Base-by-base conservation (phyloP, 2,113 vertebrate species). In the Cricetomys ansorgei region DNA sequence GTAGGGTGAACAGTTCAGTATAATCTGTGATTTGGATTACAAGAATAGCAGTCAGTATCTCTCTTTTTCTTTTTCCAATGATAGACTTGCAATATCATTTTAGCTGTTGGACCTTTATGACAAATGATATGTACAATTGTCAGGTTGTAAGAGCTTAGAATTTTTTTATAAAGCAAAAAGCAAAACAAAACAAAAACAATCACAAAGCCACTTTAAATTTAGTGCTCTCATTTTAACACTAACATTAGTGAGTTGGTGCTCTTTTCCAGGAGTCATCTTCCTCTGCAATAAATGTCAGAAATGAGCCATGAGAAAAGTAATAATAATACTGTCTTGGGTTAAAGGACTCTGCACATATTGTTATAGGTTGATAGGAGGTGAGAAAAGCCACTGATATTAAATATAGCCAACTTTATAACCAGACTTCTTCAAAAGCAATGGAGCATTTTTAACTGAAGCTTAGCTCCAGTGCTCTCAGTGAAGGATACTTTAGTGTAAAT, bases 391-490 rank as follows among this genome's bases (percentile, higher is more conserved):
- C 17, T 80, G 34, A 53, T 69, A 45, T 84, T 53, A 83, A 94
- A 69, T 80, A 55, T 43, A 89, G n/a, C 16, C 72, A n/a, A 25
- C 77, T 91, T 88, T 91, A 81, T 84, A 50, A 81, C 10, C 67
- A 40, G 5, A 43, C 19, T 93, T 69, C 45, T 85, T 88, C 89
- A 76, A 87, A 97, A 65, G 87, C 45, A 96, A 50, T 29, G 89
- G 19, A 70, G 17, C 69, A 69, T 92, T 92, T 76, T 50, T 95
- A 97, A 95, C 57, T 48, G 23, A 72, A 69, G 48, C 16, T 84
- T 25, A 91, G 53, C 29, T 94, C 27, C 55, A 86, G 89, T 88
- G 65, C 19, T 97, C 89, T 90, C 89, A 95, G 43, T 69, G 57
- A 96, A 73, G 9, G 70, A 53, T 65, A 75, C 50, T 13, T 85